Conservation (phyloP, 2,113 vertebrate genomes). For the Pelodiscus sinensis region DNA sequence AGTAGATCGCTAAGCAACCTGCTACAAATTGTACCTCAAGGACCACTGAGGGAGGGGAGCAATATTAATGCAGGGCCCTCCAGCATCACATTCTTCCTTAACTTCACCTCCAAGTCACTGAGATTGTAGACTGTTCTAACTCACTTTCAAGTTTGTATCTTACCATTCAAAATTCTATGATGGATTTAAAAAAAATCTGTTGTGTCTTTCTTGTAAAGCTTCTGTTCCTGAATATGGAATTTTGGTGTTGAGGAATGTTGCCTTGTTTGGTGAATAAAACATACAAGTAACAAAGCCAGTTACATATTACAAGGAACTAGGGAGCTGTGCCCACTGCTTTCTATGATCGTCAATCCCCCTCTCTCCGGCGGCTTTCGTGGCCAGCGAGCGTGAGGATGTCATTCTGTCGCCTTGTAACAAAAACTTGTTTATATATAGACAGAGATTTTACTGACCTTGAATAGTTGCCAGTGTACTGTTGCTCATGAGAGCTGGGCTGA, state of each 20-base stretch:
- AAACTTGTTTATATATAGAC: too few relatives aligned
- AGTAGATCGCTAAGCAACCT: not conserved
- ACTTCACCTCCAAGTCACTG: conserved; percentile 2
- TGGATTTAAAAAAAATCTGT: not conserved
- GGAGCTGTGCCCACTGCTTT: too few relatives aligned
- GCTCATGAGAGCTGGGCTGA: conserved; percentile 96
- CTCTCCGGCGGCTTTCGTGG: too few relatives aligned
- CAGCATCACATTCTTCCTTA: not conserved
- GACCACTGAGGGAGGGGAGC: not conserved
- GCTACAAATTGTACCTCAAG: not conserved
- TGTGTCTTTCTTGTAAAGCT: not conserved
- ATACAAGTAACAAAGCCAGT: not conserved
- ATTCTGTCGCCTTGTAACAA: too few relatives aligned
- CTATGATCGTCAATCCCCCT: too few relatives aligned
- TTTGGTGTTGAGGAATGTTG: not conserved
- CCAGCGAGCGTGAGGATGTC: too few relatives aligned
- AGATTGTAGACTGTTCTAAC: not conserved
- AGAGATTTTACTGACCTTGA: conserved; percentile 86
- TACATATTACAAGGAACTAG: not conserved
- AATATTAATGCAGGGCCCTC: not conserved
- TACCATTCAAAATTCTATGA: not conserved
- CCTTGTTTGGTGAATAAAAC: not conserved
- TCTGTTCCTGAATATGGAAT: not conserved
- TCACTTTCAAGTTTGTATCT: not conserved
- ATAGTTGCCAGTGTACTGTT: conserved; percentile 98